Percentiles rank a stretch among this genome's conserved stretches.
These are phyloP conservation scores for Chinchilla lanigera DNA, from an alignment of 2,113 vertebrate species.

Conservation along the genomic window DNA sequence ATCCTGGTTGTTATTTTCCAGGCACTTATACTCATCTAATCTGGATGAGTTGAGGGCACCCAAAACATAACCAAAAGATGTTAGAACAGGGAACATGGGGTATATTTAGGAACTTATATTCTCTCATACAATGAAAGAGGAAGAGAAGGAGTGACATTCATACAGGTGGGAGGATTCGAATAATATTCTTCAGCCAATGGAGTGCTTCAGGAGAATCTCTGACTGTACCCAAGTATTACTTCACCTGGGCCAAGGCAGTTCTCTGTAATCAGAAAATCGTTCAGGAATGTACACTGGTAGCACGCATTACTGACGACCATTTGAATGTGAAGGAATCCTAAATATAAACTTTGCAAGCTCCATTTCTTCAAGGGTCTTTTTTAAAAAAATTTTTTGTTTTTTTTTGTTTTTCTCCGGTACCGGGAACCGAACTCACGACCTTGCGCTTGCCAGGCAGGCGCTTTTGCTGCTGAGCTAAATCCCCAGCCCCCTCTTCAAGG, in stretches of 20 bases:
- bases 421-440: no score
- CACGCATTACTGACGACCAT: not conserved
- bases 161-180: not conserved
- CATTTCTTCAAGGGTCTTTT: not conserved
- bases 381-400: no score
- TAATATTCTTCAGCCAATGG: not conserved
- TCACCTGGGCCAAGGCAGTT: not conserved
- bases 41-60: not conserved
- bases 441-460: no score
- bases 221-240: not conserved
- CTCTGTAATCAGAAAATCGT: conserved; percentile 44
- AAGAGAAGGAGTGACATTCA: not conserved
- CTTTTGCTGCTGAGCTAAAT: no score
- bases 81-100: not conserved
- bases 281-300: not conserved
- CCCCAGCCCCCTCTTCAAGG: no score
- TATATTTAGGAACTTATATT: not conserved
- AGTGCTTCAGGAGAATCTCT: not conserved
- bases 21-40: conserved; percentile 34
- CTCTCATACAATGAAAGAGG: not conserved
- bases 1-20: not conserved
- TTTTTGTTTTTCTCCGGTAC: no score
- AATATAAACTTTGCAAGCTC: not conserved
- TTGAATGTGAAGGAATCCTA: not conserved
- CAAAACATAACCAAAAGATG: conserved; percentile 12